Percentiles rank a stretch among this genome's conserved stretches.
Conservation (phyloP, 2,888 invertebrate genomes). For the Pachymerium ferrugineum region DNA sequence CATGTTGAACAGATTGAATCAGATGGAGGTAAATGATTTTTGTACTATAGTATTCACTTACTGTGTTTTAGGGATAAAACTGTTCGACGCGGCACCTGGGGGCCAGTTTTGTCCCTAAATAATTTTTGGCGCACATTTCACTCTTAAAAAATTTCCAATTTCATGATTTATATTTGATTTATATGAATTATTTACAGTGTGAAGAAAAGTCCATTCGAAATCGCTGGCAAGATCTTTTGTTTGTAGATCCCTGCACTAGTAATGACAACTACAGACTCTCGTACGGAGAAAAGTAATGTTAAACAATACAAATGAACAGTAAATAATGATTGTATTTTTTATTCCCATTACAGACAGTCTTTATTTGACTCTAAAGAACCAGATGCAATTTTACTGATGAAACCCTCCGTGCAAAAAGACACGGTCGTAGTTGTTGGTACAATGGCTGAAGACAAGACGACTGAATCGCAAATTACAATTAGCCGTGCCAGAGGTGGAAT, state of each 20-base stretch:
- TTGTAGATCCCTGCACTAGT: background rate
- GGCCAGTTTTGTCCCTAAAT: too few species aligned
- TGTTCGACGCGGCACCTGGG: too few species aligned
- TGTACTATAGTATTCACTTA: too few species aligned
- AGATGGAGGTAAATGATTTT: conserved; percentile 29
- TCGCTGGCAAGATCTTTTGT: conserved; percentile 14
- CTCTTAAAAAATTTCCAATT: too few species aligned
- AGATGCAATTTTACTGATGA: conserved; percentile 30
- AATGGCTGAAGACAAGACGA: background rate
- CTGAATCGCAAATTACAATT: background rate
- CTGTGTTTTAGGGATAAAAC: too few species aligned
- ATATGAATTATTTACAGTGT: background rate
- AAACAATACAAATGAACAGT: background rate
- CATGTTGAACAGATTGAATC: conserved; percentile 9
- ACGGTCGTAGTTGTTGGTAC: conserved; percentile 22
- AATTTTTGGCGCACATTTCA: too few species aligned
- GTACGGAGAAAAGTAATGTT: conserved; percentile 27
- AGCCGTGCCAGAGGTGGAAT: background rate
- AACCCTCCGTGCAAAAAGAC: background rate
- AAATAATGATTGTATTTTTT: background rate
- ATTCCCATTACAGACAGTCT: too few species aligned
- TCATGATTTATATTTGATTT: too few species aligned
- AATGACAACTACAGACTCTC: conserved; percentile 4
- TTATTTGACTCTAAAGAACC: conserved; percentile 12
- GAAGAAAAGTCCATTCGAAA: conserved; percentile 1